A percentile compares a stretch with the other conserved stretches of the same genome.
Conservation (phyloP, 1,140 invertebrate genomes). For the Camponotus vicinus region DNA sequence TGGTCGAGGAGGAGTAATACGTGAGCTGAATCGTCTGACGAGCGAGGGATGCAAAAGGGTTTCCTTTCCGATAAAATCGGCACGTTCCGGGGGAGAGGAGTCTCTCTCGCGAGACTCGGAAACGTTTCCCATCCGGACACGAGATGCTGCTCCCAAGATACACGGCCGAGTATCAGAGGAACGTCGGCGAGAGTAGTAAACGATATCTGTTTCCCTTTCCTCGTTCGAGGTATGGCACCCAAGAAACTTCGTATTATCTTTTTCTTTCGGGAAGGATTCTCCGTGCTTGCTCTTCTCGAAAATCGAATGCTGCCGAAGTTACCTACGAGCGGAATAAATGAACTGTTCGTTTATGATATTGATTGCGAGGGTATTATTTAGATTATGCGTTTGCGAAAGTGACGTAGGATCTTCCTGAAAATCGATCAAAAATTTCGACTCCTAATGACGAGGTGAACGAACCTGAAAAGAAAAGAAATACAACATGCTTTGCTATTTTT, state of each 20-base stretch:
- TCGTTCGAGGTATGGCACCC: conserved; percentile 19
- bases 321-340: conserved; percentile 27
- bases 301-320: background rate
- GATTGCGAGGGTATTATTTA: conserved; percentile 30
- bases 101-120: conserved; percentile 62
- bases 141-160: conserved; percentile 66
- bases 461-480: background rate
- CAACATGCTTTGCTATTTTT: background rate
- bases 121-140: conserved; percentile 51
- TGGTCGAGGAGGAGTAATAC: conserved; percentile 63
- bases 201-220: conserved; percentile 5
- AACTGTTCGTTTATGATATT: background rate
- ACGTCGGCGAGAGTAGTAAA: conserved; percentile 23
- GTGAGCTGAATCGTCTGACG: conserved; percentile 70
- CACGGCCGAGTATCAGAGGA: conserved; percentile 20
- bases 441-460: background rate
- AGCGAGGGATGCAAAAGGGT: conserved; percentile 69
- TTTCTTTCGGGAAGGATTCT: conserved; percentile 14
- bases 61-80: conserved; percentile 73
- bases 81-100: conserved; percentile 65
- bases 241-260: background rate
- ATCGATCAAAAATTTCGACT: background rate
- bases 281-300: background rate
- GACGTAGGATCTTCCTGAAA: background rate
- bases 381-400: background rate